Conservation (phyloP, 2,797 vertebrate genomes). For the Eidolon dupreanum region DNA sequence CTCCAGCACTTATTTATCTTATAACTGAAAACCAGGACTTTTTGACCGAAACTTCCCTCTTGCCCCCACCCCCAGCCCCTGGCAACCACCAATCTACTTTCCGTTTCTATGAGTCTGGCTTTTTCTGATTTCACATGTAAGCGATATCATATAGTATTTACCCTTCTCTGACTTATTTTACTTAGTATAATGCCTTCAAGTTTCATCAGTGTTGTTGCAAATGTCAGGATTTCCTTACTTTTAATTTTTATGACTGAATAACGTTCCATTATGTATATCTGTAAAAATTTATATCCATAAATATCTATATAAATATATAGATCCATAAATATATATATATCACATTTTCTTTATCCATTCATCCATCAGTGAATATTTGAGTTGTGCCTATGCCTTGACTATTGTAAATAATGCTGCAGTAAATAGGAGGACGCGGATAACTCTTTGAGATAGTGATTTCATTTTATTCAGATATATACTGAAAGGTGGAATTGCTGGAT, state of each 20-base stretch:
- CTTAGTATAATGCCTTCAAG: neutral
- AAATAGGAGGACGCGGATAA: neutral
- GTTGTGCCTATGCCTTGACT: neutral
- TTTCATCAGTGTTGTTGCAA: neutral
- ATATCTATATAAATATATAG: too few species aligned
- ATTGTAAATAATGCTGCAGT: neutral
- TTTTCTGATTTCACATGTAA: neutral
- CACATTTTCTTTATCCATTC: neutral
- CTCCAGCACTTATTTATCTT: neutral
- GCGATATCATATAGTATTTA: too few species aligned
- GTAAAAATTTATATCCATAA: too few species aligned
- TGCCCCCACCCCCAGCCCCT: too few species aligned
- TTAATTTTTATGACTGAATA: neutral
- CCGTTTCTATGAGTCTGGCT: neutral
- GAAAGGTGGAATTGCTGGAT: neutral
- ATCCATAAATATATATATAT: too few species aligned
- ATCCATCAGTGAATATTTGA: neutral
- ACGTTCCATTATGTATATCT: too few species aligned
- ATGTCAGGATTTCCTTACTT: neutral
- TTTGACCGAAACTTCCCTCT: too few species aligned
- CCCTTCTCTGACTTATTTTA: neutral
- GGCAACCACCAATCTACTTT: neutral
- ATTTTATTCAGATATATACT: neutral
- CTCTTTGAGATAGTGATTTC: neutral
- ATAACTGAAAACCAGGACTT: neutral